Conservation (phyloP, 2,797 vertebrate genomes). For the Aldrovandia affinis region DNA sequence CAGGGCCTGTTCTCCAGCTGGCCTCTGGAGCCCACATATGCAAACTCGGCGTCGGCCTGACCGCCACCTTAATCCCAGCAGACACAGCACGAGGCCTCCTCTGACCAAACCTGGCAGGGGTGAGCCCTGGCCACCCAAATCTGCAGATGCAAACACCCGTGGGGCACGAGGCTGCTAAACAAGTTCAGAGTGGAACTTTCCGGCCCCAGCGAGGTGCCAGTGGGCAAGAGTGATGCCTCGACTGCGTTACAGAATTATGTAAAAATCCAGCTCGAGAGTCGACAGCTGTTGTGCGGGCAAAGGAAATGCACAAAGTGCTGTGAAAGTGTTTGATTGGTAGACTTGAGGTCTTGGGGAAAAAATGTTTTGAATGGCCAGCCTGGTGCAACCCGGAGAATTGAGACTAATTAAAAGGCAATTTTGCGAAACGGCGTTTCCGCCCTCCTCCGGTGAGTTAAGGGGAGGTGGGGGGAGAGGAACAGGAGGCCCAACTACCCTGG, state of each 20-base stretch:
- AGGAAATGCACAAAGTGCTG: conserved; percentile 11
- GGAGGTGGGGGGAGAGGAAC: background rate
- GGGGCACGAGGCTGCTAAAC: conserved; percentile 5
- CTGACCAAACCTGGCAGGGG: background rate
- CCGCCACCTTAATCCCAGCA: conserved; percentile 4
- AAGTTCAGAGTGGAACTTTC: conserved; percentile 20
- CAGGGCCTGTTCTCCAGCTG: background rate
- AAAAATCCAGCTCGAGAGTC: conserved; percentile 1
- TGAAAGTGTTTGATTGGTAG: conserved; percentile 16
- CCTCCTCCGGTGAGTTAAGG: background rate
- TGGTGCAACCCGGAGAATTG: conserved; percentile 12
- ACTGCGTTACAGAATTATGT: conserved; percentile 24
- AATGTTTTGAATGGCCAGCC: background rate
- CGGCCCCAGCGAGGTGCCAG: background rate
- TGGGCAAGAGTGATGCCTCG: conserved; percentile 12
- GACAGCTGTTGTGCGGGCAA: background rate
- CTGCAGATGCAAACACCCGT: conserved; percentile 25
- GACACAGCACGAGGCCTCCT: background rate
- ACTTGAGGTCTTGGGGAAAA: conserved; percentile 1
- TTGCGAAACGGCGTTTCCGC: background rate
- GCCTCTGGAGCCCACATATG: background rate
- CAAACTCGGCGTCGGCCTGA: background rate
- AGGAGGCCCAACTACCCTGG: background rate
- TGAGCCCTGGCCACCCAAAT: conserved; percentile 10
- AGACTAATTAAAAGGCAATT: conserved; percentile 27